Percentiles rank a stretch among this genome's conserved stretches.
phyloP scores from a whole-genome alignment of 1,140 invertebrate genomes.

The Cherax destructor region DNA sequence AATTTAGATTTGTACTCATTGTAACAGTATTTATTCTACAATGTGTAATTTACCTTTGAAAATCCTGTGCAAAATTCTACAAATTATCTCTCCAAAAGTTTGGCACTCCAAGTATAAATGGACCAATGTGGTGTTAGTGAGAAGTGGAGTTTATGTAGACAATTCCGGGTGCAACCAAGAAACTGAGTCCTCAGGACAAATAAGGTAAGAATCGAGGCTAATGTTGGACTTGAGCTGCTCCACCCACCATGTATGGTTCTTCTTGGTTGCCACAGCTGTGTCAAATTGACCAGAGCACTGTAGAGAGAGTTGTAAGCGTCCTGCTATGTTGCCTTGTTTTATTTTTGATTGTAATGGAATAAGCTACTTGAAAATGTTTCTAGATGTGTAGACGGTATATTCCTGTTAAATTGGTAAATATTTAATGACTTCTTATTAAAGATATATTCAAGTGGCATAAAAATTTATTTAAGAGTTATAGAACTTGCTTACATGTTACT shows the following conservation, averaged over 20 bases:
- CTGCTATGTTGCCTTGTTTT: slow-evolving; percentile 26
- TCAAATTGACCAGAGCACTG: neutral
- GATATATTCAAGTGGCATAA: slow-evolving; percentile 3
- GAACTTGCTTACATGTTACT: slow-evolving; percentile 19
- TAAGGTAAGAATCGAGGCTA: neutral
- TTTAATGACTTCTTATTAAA: neutral
- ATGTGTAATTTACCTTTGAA: neutral
- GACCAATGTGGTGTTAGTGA: neutral
- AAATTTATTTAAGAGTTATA: slow-evolving; percentile 24
- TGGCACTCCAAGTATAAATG: neutral
- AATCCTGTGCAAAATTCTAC: neutral
- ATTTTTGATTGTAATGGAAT: neutral
- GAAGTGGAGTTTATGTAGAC: neutral
- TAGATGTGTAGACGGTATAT: neutral
- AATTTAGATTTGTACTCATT: neutral
- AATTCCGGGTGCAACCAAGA: neutral
- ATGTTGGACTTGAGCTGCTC: slow-evolving; percentile 1
- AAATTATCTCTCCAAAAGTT: too few relatives aligned
- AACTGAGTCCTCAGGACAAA: neutral
- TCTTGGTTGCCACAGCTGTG: neutral
- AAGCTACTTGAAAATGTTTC: slow-evolving; percentile 8
- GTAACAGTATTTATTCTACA: neutral
- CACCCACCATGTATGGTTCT: neutral
- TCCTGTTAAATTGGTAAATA: slow-evolving; percentile 12
- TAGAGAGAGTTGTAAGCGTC: slow-evolving; percentile 14